Base-by-base conservation (phyloP, 2,888 invertebrate genomes). In the Margaritifera margaritifera region DNA sequence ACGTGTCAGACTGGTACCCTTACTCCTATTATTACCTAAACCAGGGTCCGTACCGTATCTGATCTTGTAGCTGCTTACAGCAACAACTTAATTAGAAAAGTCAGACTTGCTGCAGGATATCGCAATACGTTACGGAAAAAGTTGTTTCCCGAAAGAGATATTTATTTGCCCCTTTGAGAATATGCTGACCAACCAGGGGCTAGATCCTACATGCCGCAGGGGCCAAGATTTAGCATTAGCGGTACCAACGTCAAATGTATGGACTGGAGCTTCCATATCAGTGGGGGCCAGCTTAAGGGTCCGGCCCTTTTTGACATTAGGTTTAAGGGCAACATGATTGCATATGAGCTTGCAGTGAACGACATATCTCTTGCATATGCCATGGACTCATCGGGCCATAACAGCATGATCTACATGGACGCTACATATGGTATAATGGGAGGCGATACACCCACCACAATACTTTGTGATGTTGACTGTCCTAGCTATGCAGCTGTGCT, bases 341-440 rank as follows among this genome's bases (percentile, higher is more conserved):
- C 82, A 8, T 85, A 84, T 65, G 85, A 85, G 66, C 78, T 79
- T 42, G 77, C 83, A n/a, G 65, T 84, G 54, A 81, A 80, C 60
- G 84, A 84, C 53, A 74, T 83, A 11, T 68, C 68, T 0, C 64
- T 81, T 8, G 69, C 80, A 27, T 84, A 84, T 63, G 80, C 83
- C 1, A 75, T 78, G 27, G 82, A 80, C 56, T 77, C 77, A 0
- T 74, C 78, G n/a, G 75, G 78, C 6, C 81, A 83, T 24, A 75
- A 76, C 52, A 79, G 80, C 42, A 80, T 81, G 22, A 72, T 79
- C n/a, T 80, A 79, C 62, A 74, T 75, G n/a, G 81, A 82, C 66
- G 77, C 82, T 0, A 74, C 77, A 1, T 84, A 76, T 58, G 79
- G 81, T 2, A 71, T 83, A 11, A 64, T 76, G 62, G 73, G 73